Percentiles rank a stretch among this genome's conserved stretches.
Evolutionary conservation across 2,113 vertebrate genomes (phyloP).

Genomic region (Caretta caretta): DNA sequence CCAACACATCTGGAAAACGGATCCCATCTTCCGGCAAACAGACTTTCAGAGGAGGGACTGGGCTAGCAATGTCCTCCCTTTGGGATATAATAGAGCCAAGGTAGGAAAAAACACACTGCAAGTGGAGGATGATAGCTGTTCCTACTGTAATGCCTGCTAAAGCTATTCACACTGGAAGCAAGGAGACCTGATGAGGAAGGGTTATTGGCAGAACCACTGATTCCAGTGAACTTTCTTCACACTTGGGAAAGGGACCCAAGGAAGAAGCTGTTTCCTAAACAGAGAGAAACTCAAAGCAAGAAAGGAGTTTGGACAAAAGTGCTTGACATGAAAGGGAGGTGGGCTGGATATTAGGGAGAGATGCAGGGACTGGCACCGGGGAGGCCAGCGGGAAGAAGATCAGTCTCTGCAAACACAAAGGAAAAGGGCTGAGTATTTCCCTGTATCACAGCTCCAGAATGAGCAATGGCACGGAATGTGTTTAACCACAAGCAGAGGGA

Average conservation of each 20-base stretch:
- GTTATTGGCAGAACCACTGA: conserved; percentile 22
- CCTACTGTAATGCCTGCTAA: conserved; percentile 42
- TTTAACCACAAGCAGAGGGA: background rate
- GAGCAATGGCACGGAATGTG: background rate
- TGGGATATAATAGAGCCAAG: conserved; percentile 43
- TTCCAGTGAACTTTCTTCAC: background rate
- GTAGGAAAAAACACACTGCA: conserved; percentile 54
- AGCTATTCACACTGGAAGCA: conserved; percentile 51
- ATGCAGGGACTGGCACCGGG: background rate
- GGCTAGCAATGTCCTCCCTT: conserved; percentile 43
- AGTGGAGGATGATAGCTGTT: conserved; percentile 32
- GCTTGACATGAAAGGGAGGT: background rate
- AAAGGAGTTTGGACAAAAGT: background rate
- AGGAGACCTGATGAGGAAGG: background rate
- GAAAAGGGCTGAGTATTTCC: background rate
- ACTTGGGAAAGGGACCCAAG: background rate
- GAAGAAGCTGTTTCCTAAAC: background rate
- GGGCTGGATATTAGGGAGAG: background rate
- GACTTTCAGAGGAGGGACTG: conserved; percentile 58
- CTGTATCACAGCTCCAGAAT: background rate
- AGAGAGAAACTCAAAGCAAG: background rate
- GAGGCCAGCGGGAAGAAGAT: background rate
- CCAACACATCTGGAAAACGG: conserved; percentile 70
- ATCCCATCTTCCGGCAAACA: conserved; percentile 61
- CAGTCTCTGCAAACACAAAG: background rate